A percentile compares a stretch with the other conserved stretches of the same genome.
Evolutionary conservation across 1,140 invertebrate species (phyloP).

Genomic region (Drosophila lacteicornis): DNA sequence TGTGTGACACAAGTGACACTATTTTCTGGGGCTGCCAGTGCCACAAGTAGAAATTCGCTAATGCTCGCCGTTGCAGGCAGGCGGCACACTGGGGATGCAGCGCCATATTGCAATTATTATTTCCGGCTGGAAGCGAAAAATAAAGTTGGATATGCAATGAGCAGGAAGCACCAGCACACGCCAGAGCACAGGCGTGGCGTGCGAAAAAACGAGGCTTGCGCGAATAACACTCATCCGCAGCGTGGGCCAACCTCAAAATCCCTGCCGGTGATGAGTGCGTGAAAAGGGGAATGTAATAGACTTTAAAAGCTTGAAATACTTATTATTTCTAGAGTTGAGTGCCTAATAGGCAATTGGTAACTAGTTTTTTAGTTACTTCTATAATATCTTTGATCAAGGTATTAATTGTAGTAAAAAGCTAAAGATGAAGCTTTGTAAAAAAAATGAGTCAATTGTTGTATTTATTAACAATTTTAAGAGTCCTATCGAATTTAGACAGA

Average conservation of each 20-base stretch:
- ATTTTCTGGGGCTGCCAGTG: conserved; percentile 50
- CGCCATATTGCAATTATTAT: conserved; percentile 81
- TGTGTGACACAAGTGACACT: conserved; percentile 63
- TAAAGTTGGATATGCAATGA: conserved; percentile 76
- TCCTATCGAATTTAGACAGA: too few relatives aligned
- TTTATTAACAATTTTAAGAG: too few relatives aligned
- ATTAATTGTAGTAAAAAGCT: too few relatives aligned
- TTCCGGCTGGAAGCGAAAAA: conserved; percentile 77
- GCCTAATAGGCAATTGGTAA: too few relatives aligned
- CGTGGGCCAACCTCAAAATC: conserved; percentile 29
- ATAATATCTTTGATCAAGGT: too few relatives aligned
- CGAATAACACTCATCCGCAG: conserved; percentile 25
- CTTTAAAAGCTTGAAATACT: too few relatives aligned
- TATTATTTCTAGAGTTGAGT: too few relatives aligned
- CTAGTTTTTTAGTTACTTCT: too few relatives aligned
- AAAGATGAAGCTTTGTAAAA: too few relatives aligned
- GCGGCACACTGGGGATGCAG: conserved; percentile 55
- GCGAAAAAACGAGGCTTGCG: conserved; percentile 60
- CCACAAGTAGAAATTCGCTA: conserved; percentile 64
- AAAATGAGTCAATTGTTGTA: too few relatives aligned
- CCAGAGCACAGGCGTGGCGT: conserved; percentile 52
- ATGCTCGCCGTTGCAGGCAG: conserved; percentile 53
- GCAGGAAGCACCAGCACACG: conserved; percentile 73
- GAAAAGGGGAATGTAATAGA: neutral
- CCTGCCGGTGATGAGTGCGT: conserved; percentile 16